Evolutionary conservation across 1,140 invertebrate species (phyloP).

Genomic region (Goniozus legneri): DNA sequence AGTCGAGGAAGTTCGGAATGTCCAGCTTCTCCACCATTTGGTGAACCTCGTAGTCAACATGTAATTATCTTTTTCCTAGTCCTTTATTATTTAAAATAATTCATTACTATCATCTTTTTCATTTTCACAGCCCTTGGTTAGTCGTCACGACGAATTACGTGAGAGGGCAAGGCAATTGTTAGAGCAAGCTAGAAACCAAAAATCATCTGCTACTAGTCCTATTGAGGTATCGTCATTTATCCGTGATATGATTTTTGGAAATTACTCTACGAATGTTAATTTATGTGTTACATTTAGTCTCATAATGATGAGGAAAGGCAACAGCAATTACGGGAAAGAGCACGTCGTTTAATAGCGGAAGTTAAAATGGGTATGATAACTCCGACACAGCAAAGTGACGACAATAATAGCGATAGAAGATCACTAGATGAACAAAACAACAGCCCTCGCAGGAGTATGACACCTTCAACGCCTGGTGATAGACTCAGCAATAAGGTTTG

Average conservation of each 20-base stretch:
- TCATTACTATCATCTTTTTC: constrained; percentile 1
- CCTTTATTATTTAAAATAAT: constrained; percentile 3
- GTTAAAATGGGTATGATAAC: constrained; percentile 65
- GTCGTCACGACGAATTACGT: constrained; percentile 80
- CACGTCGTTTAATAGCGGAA: constrained; percentile 84
- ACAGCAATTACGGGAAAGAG: constrained; percentile 78
- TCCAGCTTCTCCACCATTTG: constrained; percentile 40
- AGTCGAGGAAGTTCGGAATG: constrained; percentile 44
- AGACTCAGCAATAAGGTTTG: constrained; percentile 44
- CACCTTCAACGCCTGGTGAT: constrained; percentile 48
- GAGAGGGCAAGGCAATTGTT: constrained; percentile 86
- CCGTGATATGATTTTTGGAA: constrained; percentile 11
- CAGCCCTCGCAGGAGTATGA: constrained; percentile 50
- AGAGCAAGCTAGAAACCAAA: constrained; percentile 78
- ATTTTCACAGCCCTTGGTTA: constrained; percentile 62
- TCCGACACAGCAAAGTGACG: constrained; percentile 43
- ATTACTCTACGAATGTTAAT: constrained; percentile 4
- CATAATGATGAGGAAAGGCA: constrained; percentile 80
- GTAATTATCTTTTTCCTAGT: constrained; percentile 37
- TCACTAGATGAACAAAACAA: constrained; percentile 51
- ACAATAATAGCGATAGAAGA: constrained; percentile 44
- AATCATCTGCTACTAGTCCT: constrained; percentile 48
- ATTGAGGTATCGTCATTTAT: constrained; percentile 48
- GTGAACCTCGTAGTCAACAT: constrained; percentile 44
- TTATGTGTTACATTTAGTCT: constrained; percentile 17